These are phyloP conservation scores for Epirrita christyi DNA, from an alignment of 2,888 invertebrate genomes.

Conservation along the genomic window DNA sequence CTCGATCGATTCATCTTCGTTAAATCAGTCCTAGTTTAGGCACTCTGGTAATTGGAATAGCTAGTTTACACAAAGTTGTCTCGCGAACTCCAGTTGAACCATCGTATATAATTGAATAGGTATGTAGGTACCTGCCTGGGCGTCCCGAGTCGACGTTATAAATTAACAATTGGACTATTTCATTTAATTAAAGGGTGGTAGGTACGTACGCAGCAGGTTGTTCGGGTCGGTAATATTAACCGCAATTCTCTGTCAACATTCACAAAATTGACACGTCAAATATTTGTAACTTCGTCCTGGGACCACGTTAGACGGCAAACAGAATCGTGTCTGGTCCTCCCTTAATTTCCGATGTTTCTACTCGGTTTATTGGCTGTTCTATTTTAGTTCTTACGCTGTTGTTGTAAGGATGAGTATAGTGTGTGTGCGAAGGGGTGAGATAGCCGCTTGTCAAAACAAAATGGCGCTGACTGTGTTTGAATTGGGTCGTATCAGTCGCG, in stretches of 20 bases:
- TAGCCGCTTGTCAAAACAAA: slow-evolving; percentile 84
- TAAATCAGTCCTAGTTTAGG: slow-evolving; percentile 37
- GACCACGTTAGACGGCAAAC: slow-evolving; percentile 84
- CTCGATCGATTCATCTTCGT: slow-evolving; percentile 31
- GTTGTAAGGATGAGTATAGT: slow-evolving; percentile 59
- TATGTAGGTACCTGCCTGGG: slow-evolving; percentile 53
- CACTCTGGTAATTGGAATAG: slow-evolving; percentile 37
- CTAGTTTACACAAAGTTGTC: slow-evolving; percentile 38
- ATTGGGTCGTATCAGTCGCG: slow-evolving; percentile 84
- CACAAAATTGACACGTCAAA: slow-evolving; percentile 86
- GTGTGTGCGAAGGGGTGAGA: slow-evolving; percentile 50
- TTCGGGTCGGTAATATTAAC: slow-evolving; percentile 82
- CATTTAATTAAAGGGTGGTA: slow-evolving; percentile 79
- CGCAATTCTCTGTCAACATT: slow-evolving; percentile 85
- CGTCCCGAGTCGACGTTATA: slow-evolving; percentile 59
- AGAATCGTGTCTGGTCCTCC: slow-evolving; percentile 84
- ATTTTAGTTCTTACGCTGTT: slow-evolving; percentile 55
- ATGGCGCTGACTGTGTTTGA: slow-evolving; percentile 84
- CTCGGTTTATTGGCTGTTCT: slow-evolving; percentile 47
- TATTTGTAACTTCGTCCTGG: slow-evolving; percentile 85
- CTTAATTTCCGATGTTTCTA: slow-evolving; percentile 84
- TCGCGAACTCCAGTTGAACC: slow-evolving; percentile 33
- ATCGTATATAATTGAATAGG: slow-evolving; percentile 53
- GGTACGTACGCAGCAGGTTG: slow-evolving; percentile 69
- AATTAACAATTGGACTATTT: slow-evolving; percentile 79